Conservation (phyloP, 2,797 vertebrate genomes). For the Toxotes lorentzi region DNA sequence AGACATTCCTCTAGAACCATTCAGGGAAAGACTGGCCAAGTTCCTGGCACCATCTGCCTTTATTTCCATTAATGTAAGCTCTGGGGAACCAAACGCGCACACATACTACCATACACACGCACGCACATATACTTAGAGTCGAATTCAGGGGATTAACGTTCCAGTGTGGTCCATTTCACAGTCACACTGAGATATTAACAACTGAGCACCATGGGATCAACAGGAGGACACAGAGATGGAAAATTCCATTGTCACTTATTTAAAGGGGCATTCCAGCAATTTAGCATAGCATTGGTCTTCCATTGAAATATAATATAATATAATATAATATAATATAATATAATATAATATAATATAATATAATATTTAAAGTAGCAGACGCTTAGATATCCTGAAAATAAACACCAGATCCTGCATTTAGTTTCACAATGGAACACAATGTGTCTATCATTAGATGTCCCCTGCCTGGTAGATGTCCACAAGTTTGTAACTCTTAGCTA, state of each 20-base stretch:
- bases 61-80: constrained; percentile 43
- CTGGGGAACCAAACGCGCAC: constrained; percentile 7
- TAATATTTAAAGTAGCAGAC: neutral
- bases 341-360: too few species aligned
- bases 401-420: neutral
- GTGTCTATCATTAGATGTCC: neutral
- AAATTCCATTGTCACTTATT: constrained; percentile 10
- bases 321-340: too few species aligned
- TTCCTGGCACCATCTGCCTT: constrained; percentile 48
- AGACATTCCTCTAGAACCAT: constrained; percentile 69
- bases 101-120: constrained; percentile 1
- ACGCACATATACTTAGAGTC: constrained; percentile 27
- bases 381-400: neutral
- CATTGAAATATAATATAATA: neutral
- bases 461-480: too few species aligned
- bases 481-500: too few species aligned
- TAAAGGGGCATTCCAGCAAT: neutral
- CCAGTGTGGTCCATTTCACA: constrained; percentile 26
- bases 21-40: constrained; percentile 51
- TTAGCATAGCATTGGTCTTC: neutral
- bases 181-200: constrained; percentile 18
- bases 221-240: constrained; percentile 11
- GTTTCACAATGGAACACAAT: neutral
- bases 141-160: constrained; percentile 27
- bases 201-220: constrained; percentile 13